phyloP scores from a whole-genome alignment of 2,113 vertebrate genomes.

The Myiozetetes cayanensis region DNA sequence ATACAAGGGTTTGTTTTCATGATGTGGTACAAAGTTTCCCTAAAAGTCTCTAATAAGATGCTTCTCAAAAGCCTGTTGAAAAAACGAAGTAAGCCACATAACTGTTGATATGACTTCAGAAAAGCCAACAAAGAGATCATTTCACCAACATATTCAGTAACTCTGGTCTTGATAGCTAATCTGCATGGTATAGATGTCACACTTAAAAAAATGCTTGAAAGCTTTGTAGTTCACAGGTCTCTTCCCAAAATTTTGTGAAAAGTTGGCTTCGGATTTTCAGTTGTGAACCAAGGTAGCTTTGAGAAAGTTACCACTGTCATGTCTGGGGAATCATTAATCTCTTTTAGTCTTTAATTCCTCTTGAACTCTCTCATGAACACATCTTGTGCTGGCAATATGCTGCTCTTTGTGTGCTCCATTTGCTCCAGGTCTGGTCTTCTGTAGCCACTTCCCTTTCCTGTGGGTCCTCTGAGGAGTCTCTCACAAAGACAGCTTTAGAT shows the following conservation, averaged over 20 bases:
- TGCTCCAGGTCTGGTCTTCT: neutral
- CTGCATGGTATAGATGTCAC: neutral
- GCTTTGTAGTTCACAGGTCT: neutral
- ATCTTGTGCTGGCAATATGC: neutral
- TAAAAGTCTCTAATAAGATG: neutral
- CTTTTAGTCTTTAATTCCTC: neutral
- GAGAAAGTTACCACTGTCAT: neutral
- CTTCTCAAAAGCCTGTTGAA: neutral
- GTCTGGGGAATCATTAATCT: neutral
- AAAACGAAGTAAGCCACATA: neutral
- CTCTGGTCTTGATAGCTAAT: neutral
- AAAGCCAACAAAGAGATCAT: neutral
- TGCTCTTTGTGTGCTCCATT: neutral
- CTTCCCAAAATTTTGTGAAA: neutral
- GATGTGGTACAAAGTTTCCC: neutral
- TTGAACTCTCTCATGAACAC: neutral
- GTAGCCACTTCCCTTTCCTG: fast-evolving
- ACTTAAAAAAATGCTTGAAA: neutral
- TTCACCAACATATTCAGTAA: neutral
- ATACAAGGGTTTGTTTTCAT: neutral
- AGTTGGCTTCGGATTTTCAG: neutral
- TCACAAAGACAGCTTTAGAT: neutral
- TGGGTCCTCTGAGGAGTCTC: neutral
- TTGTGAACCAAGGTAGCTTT: neutral
- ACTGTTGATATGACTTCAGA: neutral